Evolutionary conservation across 2,888 invertebrate species (phyloP).

Genomic region (Baccha elongata): DNA sequence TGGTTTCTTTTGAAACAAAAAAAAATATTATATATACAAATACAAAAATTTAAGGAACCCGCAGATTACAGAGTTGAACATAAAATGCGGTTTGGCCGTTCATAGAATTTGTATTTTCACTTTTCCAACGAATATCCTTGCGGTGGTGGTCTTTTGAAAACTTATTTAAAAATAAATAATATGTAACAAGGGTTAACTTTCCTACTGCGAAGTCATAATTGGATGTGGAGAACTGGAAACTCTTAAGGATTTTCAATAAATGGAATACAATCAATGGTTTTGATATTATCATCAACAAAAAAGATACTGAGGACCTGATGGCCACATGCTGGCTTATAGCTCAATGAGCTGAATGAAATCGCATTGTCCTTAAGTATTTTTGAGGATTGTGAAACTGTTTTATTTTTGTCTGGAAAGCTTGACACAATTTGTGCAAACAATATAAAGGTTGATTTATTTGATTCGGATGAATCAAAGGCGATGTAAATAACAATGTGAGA

Average conservation of each 20-base stretch:
- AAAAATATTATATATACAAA: constrained; percentile 8
- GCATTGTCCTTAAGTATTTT: constrained; percentile 34
- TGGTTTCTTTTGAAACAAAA: constrained; percentile 29
- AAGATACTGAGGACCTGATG: constrained; percentile 22
- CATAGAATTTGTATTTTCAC: constrained; percentile 30
- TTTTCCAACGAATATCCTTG: constrained; percentile 16
- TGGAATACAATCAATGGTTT: constrained; percentile 27
- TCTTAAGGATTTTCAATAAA: constrained; percentile 34
- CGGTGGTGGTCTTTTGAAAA: constrained; percentile 42
- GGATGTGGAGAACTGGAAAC: not conserved
- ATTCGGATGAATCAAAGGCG: constrained; percentile 23
- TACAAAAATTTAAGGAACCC: not conserved
- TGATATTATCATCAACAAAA: constrained; percentile 5
- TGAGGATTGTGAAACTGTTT: constrained; percentile 9
- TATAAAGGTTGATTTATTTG: constrained; percentile 40
- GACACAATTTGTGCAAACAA: constrained; percentile 41
- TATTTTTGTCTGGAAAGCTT: constrained; percentile 26
- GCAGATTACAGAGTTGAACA: constrained; percentile 45
- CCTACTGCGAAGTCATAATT: constrained; percentile 41
- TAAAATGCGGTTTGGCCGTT: constrained; percentile 51
- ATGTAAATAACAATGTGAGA: constrained; percentile 53
- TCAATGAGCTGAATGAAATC: constrained; percentile 24
- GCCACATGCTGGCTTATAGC: constrained; percentile 41
- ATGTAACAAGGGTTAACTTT: constrained; percentile 42
- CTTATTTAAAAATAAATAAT: not conserved